A percentile compares a stretch with the other conserved stretches of the same genome.
Conservation (phyloP, 2,888 invertebrate genomes). For the Lacanobia wlatinum region DNA sequence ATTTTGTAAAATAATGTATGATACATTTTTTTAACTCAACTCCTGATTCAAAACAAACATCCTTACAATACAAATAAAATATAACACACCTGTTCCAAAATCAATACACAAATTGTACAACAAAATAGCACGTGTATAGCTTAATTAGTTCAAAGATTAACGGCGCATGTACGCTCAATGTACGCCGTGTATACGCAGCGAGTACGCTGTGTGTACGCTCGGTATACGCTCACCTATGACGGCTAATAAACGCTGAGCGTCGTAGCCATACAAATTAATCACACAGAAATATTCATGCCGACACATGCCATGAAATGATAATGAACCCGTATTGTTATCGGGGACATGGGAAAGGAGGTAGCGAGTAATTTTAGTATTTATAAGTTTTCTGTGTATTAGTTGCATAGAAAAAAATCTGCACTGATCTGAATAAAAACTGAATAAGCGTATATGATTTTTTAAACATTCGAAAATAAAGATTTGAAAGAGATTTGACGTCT, state of each 20-base stretch:
- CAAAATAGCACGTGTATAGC: slow-evolving; percentile 34
- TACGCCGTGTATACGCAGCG: slow-evolving; percentile 11
- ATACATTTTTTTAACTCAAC: neutral
- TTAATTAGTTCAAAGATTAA: slow-evolving; percentile 63
- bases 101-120: slow-evolving; percentile 30
- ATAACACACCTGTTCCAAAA: slow-evolving; percentile 33
- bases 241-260: slow-evolving; percentile 82
- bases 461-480: too few species aligned
- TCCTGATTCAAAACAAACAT: neutral
- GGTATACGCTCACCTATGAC: slow-evolving; percentile 70
- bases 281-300: slow-evolving; percentile 90
- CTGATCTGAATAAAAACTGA: too few species aligned
- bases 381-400: too few species aligned
- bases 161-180: slow-evolving; percentile 28
- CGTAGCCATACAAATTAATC: slow-evolving; percentile 86
- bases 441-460: too few species aligned
- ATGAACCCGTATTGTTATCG: slow-evolving; percentile 82
- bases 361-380: slow-evolving; percentile 46
- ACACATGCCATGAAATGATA: slow-evolving; percentile 90
- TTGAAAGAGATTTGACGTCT: too few species aligned
- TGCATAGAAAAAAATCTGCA: too few species aligned
- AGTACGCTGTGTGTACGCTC: slow-evolving; percentile 35
- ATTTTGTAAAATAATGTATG: neutral
- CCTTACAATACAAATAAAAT: slow-evolving; percentile 13
- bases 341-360: slow-evolving; percentile 57